phyloP scores from a whole-genome alignment of 2,888 invertebrate species.

The Lochmaea crataegi region DNA sequence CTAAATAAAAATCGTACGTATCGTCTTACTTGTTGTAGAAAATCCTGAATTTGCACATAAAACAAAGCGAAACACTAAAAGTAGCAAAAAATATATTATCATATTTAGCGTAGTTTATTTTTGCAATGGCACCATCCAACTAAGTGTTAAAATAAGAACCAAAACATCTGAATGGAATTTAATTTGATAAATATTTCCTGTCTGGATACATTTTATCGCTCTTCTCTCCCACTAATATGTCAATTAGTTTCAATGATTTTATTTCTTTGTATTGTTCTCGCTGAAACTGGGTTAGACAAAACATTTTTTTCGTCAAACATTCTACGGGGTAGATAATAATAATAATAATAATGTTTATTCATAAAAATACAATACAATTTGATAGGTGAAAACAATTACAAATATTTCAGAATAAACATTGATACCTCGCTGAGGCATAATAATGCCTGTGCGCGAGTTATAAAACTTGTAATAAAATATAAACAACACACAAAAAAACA shows the following conservation, averaged over 20 bases:
- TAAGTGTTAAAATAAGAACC: constrained; percentile 27
- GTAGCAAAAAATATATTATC: constrained; percentile 11
- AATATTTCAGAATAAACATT: too few relatives aligned
- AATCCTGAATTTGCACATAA: constrained; percentile 42
- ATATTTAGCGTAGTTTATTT: constrained; percentile 21
- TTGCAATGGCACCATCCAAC: constrained; percentile 39
- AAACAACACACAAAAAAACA: too few relatives aligned
- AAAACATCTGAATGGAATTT: constrained; percentile 41
- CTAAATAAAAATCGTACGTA: not conserved
- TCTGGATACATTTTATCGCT: constrained; percentile 49
- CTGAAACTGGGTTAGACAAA: not conserved
- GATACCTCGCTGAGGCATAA: too few relatives aligned
- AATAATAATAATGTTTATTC: too few relatives aligned
- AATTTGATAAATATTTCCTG: constrained; percentile 56
- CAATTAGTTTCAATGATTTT: constrained; percentile 39
- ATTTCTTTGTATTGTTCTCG: constrained; percentile 25
- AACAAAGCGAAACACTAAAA: constrained; percentile 24
- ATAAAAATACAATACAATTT: too few relatives aligned
- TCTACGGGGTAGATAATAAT: not conserved
- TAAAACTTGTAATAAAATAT: too few relatives aligned
- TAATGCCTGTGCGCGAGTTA: too few relatives aligned
- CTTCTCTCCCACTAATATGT: constrained; percentile 44
- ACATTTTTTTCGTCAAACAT: not conserved
- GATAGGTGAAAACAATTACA: too few relatives aligned
- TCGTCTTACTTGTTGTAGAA: constrained; percentile 49